phyloP scores from a whole-genome alignment of 2,113 vertebrate genomes.

The Thunnus thynnus region DNA sequence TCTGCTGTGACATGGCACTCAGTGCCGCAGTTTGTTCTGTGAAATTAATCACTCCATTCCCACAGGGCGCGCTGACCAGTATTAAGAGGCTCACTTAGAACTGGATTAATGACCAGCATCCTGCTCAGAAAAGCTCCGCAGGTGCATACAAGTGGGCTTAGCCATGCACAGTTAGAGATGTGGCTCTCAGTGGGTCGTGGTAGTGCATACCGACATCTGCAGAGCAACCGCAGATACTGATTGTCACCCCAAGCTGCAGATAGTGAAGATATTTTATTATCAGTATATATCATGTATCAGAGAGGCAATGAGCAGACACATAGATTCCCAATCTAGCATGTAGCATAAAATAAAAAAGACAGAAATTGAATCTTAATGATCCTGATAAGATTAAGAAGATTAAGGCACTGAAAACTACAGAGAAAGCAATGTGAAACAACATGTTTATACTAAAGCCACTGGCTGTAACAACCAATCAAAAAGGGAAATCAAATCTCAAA shows the following conservation, averaged over 20 bases:
- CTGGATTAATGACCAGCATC: conserved; percentile 56
- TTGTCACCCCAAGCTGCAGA: conserved; percentile 13
- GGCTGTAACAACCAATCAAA: too few species aligned
- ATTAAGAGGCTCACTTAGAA: conserved; percentile 56
- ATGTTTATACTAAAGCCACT: too few species aligned
- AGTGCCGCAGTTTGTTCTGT: conserved; percentile 40
- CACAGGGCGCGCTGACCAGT: conserved; percentile 47
- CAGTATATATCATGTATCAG: too few species aligned
- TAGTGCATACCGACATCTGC: neutral
- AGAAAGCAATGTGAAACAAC: too few species aligned
- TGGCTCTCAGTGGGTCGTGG: conserved; percentile 1
- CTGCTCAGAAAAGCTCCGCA: conserved; percentile 18
- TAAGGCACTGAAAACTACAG: too few species aligned
- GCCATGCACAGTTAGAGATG: neutral
- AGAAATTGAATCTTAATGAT: too few species aligned
- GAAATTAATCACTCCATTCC: conserved; percentile 65
- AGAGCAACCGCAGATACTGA: neutral
- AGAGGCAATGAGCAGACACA: too few species aligned
- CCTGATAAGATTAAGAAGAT: too few species aligned
- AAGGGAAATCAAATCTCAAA: too few species aligned
- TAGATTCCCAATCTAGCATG: too few species aligned
- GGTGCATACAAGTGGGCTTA: conserved; percentile 28
- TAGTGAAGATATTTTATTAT: too few species aligned
- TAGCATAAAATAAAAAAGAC: too few species aligned
- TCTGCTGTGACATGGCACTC: conserved; percentile 15